A percentile compares a stretch with the other conserved stretches of the same genome.
Conservation (phyloP, 1,140 invertebrate species). For the Grapholita molesta region DNA sequence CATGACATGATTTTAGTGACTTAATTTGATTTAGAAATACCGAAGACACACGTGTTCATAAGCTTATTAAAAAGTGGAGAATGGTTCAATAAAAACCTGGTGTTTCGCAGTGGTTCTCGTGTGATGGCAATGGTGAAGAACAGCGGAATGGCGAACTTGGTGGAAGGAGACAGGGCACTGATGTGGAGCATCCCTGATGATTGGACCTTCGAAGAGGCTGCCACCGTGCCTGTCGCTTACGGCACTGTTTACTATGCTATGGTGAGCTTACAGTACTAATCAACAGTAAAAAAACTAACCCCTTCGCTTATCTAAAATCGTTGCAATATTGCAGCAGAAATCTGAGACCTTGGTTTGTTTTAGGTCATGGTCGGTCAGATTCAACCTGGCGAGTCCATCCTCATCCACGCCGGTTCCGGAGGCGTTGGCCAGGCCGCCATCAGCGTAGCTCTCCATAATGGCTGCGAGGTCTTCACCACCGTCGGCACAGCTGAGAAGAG, state of each 20-base stretch:
- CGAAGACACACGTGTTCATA: no score
- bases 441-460: conserved; percentile 84
- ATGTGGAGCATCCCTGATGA: conserved; percentile 89
- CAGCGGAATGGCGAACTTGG: conserved; percentile 80
- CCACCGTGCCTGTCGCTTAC: conserved; percentile 92
- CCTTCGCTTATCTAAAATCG: no score
- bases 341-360: no score
- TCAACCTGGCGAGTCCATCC: conserved; percentile 83
- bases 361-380: conserved; percentile 81
- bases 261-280: no score
- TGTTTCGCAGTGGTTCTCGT: conserved; percentile 77
- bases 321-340: no score
- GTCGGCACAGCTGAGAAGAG: conserved; percentile 87
- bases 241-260: conserved; percentile 92
- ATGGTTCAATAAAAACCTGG: background rate
- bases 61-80: no score
- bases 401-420: conserved; percentile 94
- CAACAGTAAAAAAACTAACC: no score
- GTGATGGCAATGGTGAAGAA: conserved; percentile 84
- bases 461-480: conserved; percentile 86
- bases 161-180: conserved; percentile 80
- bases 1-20: no score
- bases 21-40: no score
- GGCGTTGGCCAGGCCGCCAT: conserved; percentile 94
- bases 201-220: conserved; percentile 93